Evolutionary conservation across 2,888 invertebrate genomes (phyloP).

Genomic region (Agapetus fuscipes): DNA sequence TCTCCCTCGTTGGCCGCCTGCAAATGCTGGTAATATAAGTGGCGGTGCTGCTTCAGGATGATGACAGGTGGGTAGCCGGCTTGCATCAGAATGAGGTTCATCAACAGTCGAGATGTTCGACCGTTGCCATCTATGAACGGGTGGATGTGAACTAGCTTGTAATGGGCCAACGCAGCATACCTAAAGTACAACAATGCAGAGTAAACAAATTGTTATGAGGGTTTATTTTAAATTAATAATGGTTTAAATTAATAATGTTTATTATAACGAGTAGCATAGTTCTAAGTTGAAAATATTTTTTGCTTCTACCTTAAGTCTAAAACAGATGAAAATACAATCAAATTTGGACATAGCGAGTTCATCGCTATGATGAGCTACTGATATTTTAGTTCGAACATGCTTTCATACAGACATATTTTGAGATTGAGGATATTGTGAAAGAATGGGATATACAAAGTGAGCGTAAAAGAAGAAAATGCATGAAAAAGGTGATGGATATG

Average conservation of each 20-base stretch:
- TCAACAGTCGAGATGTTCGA: constrained; percentile 85
- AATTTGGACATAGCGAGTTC: too few relatives aligned
- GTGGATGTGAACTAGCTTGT: constrained; percentile 93
- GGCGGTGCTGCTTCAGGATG: constrained; percentile 76
- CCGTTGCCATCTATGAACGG: constrained; percentile 97
- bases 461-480: too few relatives aligned
- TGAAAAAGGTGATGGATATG: too few relatives aligned
- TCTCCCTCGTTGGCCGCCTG: constrained; percentile 92
- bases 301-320: neutral
- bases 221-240: neutral
- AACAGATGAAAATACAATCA: too few relatives aligned
- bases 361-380: too few relatives aligned
- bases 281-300: neutral
- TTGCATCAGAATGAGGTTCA: constrained; percentile 93
- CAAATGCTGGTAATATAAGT: constrained; percentile 79
- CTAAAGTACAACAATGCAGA: constrained; percentile 47
- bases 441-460: too few relatives aligned
- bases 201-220: too few relatives aligned
- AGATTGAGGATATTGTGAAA: too few relatives aligned
- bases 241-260: constrained; percentile 1
- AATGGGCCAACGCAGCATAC: constrained; percentile 92
- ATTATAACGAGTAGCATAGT: neutral
- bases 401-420: too few relatives aligned
- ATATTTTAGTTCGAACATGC: too few relatives aligned
- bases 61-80: constrained; percentile 95